Percentiles rank a stretch among this genome's conserved stretches.
Evolutionary conservation across 1,140 invertebrate genomes (phyloP).

Genomic region (Drosophila navojoa): DNA sequence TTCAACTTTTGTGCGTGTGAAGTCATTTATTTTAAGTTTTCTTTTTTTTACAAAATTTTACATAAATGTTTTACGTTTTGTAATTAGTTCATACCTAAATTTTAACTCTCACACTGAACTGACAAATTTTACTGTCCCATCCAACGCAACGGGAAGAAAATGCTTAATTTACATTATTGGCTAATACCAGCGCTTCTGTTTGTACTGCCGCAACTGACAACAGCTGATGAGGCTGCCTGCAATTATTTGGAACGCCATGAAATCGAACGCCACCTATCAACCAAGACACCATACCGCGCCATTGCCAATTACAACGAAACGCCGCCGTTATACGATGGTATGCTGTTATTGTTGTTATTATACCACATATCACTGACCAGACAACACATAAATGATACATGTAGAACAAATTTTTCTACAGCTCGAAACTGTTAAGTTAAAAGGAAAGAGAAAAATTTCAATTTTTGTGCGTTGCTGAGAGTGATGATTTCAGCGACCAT

Average conservation of each 20-base stretch:
- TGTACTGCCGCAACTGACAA: conserved; percentile 17
- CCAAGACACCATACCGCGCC: conserved; percentile 87
- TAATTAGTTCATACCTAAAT: conserved; percentile 5
- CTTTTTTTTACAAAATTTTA: background rate
- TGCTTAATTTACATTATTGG: conserved; percentile 35
- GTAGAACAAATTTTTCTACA: too few relatives aligned
- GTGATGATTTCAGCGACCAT: too few relatives aligned
- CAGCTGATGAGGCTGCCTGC: conserved; percentile 41
- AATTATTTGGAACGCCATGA: conserved; percentile 41
- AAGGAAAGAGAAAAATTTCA: too few relatives aligned
- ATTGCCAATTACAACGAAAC: conserved; percentile 86
- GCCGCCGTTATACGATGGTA: conserved; percentile 85
- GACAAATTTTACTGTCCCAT: conserved; percentile 52
- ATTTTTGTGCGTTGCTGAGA: too few relatives aligned
- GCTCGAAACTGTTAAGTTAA: too few relatives aligned
- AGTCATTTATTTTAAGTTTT: background rate
- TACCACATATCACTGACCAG: too few relatives aligned
- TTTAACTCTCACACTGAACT: conserved; percentile 14
- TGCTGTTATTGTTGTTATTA: conserved; percentile 15
- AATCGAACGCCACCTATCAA: conserved; percentile 84
- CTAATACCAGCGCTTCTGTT: conserved; percentile 28
- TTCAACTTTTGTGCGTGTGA: conserved; percentile 21
- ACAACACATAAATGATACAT: too few relatives aligned
- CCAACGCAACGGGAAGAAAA: conserved; percentile 32
- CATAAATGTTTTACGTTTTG: conserved; percentile 56